phyloP scores from a whole-genome alignment of 2,113 vertebrate species.

The Castor canadensis region DNA sequence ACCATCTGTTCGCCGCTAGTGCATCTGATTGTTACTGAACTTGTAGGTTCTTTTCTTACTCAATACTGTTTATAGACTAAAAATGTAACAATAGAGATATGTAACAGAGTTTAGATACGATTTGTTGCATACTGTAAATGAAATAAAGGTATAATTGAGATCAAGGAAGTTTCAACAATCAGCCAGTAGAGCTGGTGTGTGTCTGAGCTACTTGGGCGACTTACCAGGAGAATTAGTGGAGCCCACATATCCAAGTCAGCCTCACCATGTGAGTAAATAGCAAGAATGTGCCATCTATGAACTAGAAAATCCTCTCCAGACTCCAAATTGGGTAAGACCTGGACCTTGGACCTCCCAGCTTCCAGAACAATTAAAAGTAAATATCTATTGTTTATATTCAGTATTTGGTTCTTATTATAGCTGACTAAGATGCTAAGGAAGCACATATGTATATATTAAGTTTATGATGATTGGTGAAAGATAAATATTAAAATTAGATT shows the following conservation, averaged over 20 bases:
- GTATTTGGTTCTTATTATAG: not conserved
- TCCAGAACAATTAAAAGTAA: not conserved
- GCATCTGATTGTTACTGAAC: not conserved
- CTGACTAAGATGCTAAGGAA: not conserved
- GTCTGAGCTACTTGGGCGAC: not conserved
- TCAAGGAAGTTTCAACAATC: not conserved
- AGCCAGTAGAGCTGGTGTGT: fast-evolving
- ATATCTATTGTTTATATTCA: not conserved
- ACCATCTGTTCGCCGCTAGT: no score
- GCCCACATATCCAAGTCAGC: not conserved
- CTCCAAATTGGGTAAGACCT: not conserved
- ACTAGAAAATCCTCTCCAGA: not conserved
- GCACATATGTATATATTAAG: no score
- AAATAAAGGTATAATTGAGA: not conserved
- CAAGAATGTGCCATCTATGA: not conserved
- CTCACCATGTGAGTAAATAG: not conserved
- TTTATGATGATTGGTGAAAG: not conserved
- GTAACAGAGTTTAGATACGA: no score
- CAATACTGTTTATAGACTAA: no score
- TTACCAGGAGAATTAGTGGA: not conserved
- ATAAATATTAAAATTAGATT: not conserved
- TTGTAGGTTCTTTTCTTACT: not conserved
- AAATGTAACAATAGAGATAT: no score
- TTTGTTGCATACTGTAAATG: not conserved
- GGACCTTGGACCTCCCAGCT: not conserved